Conservation (phyloP, 2,797 vertebrate species). For the Sternotherus odoratus region DNA sequence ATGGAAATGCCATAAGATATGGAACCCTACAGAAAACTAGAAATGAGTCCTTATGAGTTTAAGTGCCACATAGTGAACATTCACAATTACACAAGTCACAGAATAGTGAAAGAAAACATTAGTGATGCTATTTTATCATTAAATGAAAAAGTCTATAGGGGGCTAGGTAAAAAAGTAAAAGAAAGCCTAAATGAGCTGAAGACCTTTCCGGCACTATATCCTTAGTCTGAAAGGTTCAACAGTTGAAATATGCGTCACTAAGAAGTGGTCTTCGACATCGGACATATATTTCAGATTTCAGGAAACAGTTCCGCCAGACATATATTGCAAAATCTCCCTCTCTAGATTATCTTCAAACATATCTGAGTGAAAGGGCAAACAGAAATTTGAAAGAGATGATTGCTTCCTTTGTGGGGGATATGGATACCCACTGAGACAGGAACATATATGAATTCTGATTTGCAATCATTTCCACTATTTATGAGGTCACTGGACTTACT, state of each 20-base stretch:
- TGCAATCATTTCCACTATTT: slow-evolving; percentile 88
- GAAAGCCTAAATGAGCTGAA: not conserved
- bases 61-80: not conserved
- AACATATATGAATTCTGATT: slow-evolving; percentile 84
- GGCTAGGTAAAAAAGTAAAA: not conserved
- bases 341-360: slow-evolving; percentile 79
- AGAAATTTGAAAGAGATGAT: slow-evolving; percentile 84
- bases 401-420: slow-evolving; percentile 83
- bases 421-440: slow-evolving; percentile 81
- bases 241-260: not conserved
- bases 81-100: not conserved
- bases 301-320: slow-evolving; percentile 55
- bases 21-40: not conserved
- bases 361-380: slow-evolving; percentile 85
- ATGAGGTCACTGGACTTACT: slow-evolving; percentile 84
- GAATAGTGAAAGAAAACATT: not conserved
- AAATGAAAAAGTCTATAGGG: not conserved
- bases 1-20: not conserved
- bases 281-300: slow-evolving; percentile 35
- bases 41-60: not conserved
- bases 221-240: not conserved
- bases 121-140: not conserved
- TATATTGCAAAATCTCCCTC: slow-evolving; percentile 60
- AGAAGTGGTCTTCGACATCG: not conserved
- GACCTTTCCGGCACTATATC: not conserved